Percentiles rank a stretch among this genome's conserved stretches.
Conservation (phyloP, 2,797 vertebrate genomes). For the Sebastes glaucus region DNA sequence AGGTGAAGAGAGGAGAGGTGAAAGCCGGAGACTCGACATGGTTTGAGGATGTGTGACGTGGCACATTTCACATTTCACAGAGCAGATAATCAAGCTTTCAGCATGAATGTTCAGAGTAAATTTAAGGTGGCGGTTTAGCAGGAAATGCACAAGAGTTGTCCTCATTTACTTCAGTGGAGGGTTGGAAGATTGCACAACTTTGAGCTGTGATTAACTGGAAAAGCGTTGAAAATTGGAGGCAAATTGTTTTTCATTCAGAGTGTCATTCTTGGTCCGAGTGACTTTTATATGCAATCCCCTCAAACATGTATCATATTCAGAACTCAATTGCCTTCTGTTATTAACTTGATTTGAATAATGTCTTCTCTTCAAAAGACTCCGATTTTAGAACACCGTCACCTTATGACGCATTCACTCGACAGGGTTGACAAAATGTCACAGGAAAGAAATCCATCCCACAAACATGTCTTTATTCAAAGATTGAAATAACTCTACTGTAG, state of each 20-base stretch:
- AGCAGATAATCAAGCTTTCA: conserved; percentile 51
- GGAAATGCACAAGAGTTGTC: neutral
- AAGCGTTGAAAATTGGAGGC: conserved; percentile 3
- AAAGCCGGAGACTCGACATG: conserved; percentile 9
- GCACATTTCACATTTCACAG: conserved; percentile 35
- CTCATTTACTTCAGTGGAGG: conserved; percentile 10
- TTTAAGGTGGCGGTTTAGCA: conserved; percentile 20
- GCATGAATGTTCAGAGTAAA: conserved; percentile 38
- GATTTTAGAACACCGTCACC: neutral
- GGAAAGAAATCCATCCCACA: neutral
- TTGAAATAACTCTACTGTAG: neutral
- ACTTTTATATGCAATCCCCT: neutral
- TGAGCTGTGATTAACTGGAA: conserved; percentile 11
- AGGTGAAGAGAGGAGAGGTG: conserved; percentile 28
- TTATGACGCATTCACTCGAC: neutral
- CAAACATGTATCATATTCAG: neutral
- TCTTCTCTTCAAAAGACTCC: neutral
- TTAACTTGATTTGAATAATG: conserved; percentile 10
- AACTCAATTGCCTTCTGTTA: neutral
- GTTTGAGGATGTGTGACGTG: conserved; percentile 30
- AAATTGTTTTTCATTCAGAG: neutral
- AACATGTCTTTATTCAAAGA: neutral
- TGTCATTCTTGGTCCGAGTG: neutral
- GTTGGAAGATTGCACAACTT: conserved; percentile 6
- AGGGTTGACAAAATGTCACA: neutral